Percentiles rank a stretch among this genome's conserved stretches.
These are phyloP conservation scores for Acipenser ruthenus DNA, from an alignment of 2,797 vertebrate species.

Conservation along the genomic window DNA sequence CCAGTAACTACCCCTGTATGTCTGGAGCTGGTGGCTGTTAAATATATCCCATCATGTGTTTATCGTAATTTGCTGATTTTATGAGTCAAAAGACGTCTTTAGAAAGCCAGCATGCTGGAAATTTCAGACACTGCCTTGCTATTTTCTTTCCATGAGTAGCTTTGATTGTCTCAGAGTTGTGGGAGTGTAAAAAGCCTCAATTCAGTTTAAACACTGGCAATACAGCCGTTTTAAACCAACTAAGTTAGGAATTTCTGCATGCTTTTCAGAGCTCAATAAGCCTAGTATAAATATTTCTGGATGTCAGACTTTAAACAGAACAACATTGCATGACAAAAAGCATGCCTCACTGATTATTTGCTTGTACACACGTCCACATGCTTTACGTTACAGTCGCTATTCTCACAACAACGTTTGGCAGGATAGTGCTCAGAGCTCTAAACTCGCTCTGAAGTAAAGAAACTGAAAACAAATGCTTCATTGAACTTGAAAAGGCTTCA, in stretches of 20 bases:
- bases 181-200: not conserved
- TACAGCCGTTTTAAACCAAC: no score
- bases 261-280: not conserved
- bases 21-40: constrained; percentile 19
- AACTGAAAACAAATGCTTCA: constrained; percentile 35
- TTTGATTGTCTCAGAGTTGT: constrained; percentile 9
- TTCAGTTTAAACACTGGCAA: constrained; percentile 20
- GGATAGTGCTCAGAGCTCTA: not conserved
- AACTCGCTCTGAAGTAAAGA: constrained; percentile 15
- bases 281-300: not conserved
- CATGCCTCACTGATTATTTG: no score
- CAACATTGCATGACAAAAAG: not conserved
- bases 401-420: constrained; percentile 11
- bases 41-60: constrained; percentile 15
- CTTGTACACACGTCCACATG: not conserved
- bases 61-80: constrained; percentile 15
- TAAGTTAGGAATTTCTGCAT: not conserved
- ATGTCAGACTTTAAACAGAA: not conserved
- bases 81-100: not conserved
- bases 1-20: constrained; percentile 17
- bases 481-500: constrained; percentile 11
- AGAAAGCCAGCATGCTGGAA: not conserved
- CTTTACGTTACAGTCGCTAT: not conserved
- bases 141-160: constrained; percentile 14
- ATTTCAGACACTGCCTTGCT: constrained; percentile 9